Base-by-base conservation (phyloP, 2,888 invertebrate genomes). In the Parnassius smintheus region DNA sequence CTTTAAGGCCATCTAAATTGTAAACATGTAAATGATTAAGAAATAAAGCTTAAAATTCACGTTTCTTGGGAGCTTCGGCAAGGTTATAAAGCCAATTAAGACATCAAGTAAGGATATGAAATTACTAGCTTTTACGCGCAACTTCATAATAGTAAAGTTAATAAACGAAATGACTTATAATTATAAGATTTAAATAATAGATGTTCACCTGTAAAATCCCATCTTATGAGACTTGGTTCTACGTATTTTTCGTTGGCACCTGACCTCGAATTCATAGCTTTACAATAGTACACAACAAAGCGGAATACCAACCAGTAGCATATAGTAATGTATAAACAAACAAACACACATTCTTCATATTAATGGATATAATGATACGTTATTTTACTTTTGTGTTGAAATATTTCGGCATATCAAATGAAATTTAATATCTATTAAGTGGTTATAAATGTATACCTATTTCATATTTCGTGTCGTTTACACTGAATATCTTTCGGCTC, bases 361-460 rank as follows among this genome's bases (percentile, higher is more conserved):
- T 60, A 54, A 46, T 45, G 46, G 7, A 52, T 11, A 46, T 7
- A 18, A 54, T 52, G 42, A 59, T 53, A 48, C 46, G 7, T 51
- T 12, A 48, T 48, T 55, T 54, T 46, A 49, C 60, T 51, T 55
- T 49, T 22, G 44, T 64, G 59, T 49, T 56, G 52, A 60, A 64
- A 64, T 56, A 51, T 56, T 52, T 60, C 64, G 64, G 64, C 53
- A 53, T 51, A 56, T 64, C 64, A 64, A 59, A 64, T 56, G 56
- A 56, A 52, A 60, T 56, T 60, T 53, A 52, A 64, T 64, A 64
- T 64, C 60, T 42, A 22, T 48, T 60, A 64, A 64, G 64, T 60
- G 60, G 48, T 53, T 64, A 60, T 57, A 60, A 45, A 64, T 60
- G 60, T 64, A 48, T 53, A 60, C 51, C 49, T 64, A 60, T 59